Base-by-base conservation (phyloP, 2,797 vertebrate species). In the Enteromius afrohamiltoni region DNA sequence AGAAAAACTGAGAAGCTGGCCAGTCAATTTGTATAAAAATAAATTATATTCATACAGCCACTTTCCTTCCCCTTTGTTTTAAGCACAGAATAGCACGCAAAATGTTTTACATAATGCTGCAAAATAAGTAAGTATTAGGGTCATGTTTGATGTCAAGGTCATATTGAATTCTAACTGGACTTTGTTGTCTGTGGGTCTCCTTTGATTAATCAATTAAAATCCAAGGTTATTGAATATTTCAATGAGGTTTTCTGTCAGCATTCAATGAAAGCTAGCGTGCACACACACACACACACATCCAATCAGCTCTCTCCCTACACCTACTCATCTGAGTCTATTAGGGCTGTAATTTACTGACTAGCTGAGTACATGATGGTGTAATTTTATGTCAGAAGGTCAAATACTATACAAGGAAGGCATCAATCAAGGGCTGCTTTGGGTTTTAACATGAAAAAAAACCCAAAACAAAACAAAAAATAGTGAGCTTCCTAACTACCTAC, bases 311-410 rank as follows among this genome's bases (percentile, higher is more conserved):
- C 8, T 73, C 16, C 34, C 62, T 21, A 40, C 45, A 67, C 34
- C 81, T 67, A 85, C 55, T 55, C 21, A 77, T 55, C 9, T 77
- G 79, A 58, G 87, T 88, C 80, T 88, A 73, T 87, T 87, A 85
- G 79, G 70, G 23, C 65, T 53, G 69, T 85, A 81, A 88, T 91
- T 88, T 79, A 71, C 40, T 83, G 85, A 85, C 65, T 51, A 51
- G 70, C 86, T 73, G 77, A 4, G 65, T 86, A 45, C 64, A 49
- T 70, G 29, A 34, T 83, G 86, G 86, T 80, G 23, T 58, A 69
- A 76, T 76, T 83, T 83, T 76, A 76, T 83, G 37, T 67, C 81
- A 83, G 62, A 76, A 51, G 73, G 71, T 77, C 81, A 77, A 42
- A 58, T n/a, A 55, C 23, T 65, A 75, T 42, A 76, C 17, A 67